Base-by-base conservation (phyloP, 2,888 invertebrate species). In the Ecdyonurus torrentis region DNA sequence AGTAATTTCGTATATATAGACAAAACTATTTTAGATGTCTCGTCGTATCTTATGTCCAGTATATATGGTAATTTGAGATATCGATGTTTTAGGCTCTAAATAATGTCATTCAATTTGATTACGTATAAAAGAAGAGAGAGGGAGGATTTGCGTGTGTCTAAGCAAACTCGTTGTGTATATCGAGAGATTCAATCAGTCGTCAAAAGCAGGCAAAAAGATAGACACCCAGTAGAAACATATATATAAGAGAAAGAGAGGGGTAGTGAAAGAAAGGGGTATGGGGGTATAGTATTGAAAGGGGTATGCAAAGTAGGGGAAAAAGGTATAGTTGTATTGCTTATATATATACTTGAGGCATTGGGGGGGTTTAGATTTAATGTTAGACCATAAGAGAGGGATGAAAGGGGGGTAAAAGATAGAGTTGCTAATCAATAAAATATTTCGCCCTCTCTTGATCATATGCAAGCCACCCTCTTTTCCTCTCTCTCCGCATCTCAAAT, bases 221-320 rank as follows among this genome's bases (percentile, higher is more conserved):
- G 37, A 37, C 7, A 37, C 7, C 5, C 7, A 37, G 37, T 10
- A 15, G 15, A 37, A 37, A 37, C 15, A 37, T 37, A 37, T 37
- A 37, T 37, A 37, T 10, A 15, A 15, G 37, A 37, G 37, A 10
- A 37, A 37, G 15, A 37, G 5, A 37, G 37, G 37, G 37, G 37
- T 10, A 37, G 15, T 37, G 5, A n/a, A n/a, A n/a, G n/a, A n/a
- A n/a, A n/a, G n/a, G n/a, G 50, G 50, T 22, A 20, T 55, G 20
- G 55, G 55, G 55, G 55, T 15, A n/a, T 37, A 37, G 37, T 55
- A 55, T 55, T 55, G 55, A 55, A 55, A 55, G 55, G 55, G 55
- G 55, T 55, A 55, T 37, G n/a, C 37, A 37, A 55, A 20, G n/a
- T 18, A 55, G 55, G 55, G 55, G 55, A n/a, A 7, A 22, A n/a